Evolutionary conservation across 2,113 vertebrate species (phyloP).

Genomic region (Crotalus horridus): DNA sequence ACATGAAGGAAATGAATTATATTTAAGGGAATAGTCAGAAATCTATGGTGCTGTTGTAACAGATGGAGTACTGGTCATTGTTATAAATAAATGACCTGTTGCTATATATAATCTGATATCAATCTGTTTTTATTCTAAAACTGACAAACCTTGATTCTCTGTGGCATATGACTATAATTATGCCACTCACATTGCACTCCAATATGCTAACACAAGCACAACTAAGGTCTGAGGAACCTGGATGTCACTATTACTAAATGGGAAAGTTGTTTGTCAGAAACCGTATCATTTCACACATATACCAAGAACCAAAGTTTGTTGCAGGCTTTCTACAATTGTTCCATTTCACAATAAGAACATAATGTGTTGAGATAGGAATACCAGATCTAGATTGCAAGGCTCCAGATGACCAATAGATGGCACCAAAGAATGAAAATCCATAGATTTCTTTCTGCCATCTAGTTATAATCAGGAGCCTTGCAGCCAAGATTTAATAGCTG

Average conservation of each 20-base stretch:
- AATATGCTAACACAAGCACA: neutral
- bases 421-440: neutral
- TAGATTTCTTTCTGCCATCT: neutral
- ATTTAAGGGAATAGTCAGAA: constrained; percentile 9
- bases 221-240: neutral
- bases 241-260: neutral
- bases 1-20: constrained; percentile 3
- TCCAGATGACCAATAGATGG: neutral
- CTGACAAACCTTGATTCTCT: neutral
- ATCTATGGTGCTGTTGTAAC: neutral
- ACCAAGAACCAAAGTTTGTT: neutral
- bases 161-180: neutral
- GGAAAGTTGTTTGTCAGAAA: neutral
- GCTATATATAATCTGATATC: neutral
- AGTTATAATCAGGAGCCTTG: neutral
- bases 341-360: neutral
- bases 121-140: neutral
- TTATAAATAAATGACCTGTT: neutral
- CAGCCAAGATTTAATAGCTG: neutral
- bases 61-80: neutral
- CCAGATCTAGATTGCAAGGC: neutral
- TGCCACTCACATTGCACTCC: neutral
- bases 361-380: neutral
- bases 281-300: neutral
- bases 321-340: neutral